phyloP scores from a whole-genome alignment of 2,797 vertebrate genomes.

The Nothura maculosa region DNA sequence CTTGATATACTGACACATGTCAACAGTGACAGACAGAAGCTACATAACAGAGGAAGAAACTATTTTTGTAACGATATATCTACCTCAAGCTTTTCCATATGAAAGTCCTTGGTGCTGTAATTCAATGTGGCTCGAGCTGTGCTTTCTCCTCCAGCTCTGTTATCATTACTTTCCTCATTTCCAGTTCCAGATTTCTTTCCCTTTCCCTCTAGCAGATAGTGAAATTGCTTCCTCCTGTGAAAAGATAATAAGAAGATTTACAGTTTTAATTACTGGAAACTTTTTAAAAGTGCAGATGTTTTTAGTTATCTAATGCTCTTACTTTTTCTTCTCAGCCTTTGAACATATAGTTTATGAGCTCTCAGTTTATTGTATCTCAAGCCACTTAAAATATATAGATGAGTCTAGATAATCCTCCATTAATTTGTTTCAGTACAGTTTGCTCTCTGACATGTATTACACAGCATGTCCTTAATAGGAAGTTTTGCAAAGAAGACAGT shows the following conservation, averaged over 20 bases:
- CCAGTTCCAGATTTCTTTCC: constrained; percentile 86
- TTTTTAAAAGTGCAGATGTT: background rate
- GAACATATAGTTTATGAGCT: background rate
- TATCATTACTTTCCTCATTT: constrained; percentile 89
- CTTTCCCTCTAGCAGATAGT: constrained; percentile 90
- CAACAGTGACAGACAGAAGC: background rate
- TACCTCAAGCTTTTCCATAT: constrained; percentile 91
- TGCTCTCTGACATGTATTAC: background rate
- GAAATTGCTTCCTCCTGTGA: constrained; percentile 91
- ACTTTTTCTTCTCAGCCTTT: background rate
- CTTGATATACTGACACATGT: background rate
- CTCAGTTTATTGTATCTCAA: background rate
- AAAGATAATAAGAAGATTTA: constrained; percentile 22
- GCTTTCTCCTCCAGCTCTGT: constrained; percentile 87
- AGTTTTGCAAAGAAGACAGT: background rate
- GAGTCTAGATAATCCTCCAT: background rate
- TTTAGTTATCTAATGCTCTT: background rate
- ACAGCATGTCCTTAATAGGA: background rate
- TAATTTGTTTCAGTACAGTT: constrained; percentile 1
- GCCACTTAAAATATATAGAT: background rate
- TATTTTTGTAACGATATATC: background rate
- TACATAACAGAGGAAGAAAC: background rate
- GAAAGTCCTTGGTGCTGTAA: constrained; percentile 89
- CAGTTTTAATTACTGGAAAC: background rate
- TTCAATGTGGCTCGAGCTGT: constrained; percentile 88